A percentile compares a stretch with the other conserved stretches of the same genome.
Evolutionary conservation across 2,797 vertebrate species (phyloP).

Genomic region (Melanotaenia maccullochi): DNA sequence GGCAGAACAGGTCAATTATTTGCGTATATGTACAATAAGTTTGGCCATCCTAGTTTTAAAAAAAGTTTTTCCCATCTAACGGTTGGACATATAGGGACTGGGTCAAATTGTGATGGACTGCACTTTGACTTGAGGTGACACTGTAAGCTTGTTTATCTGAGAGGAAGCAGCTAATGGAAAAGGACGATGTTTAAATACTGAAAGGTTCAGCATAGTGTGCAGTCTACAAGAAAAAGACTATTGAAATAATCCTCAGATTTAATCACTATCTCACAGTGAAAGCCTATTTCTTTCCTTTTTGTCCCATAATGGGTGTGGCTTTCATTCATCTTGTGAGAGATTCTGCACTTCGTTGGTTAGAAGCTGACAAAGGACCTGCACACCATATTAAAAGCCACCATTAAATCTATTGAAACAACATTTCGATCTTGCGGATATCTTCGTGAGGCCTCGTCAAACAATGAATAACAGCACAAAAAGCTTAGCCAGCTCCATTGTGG

Average conservation of each 20-base stretch:
- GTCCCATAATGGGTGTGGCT: conserved; percentile 46
- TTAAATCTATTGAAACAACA: conserved; percentile 71
- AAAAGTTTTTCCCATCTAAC: conserved; percentile 19
- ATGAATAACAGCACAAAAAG: conserved; percentile 57
- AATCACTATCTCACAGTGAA: conserved; percentile 54
- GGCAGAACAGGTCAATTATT: not conserved
- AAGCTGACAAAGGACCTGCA: conserved; percentile 64
- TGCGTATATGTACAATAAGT: not conserved
- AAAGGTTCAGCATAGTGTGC: conserved; percentile 39
- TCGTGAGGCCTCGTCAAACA: conserved; percentile 63
- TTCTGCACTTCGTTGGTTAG: conserved; percentile 56
- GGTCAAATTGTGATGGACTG: conserved; percentile 22
- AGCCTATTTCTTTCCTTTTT: conserved; percentile 51
- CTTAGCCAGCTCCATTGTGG: conserved; percentile 20
- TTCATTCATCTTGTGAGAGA: conserved; percentile 62
- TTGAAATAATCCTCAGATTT: conserved; percentile 59
- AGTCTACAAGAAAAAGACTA: conserved; percentile 29
- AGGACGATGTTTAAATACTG: conserved; percentile 46
- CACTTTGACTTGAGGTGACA: conserved; percentile 46
- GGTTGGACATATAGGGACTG: conserved; percentile 4
- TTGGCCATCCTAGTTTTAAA: not conserved
- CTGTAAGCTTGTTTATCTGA: conserved; percentile 56
- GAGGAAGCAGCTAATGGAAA: conserved; percentile 50
- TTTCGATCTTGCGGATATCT: conserved; percentile 60
- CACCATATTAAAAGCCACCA: conserved; percentile 63